Conservation (phyloP, 1,140 invertebrate genomes). For the Pachypeltis micranthus region DNA sequence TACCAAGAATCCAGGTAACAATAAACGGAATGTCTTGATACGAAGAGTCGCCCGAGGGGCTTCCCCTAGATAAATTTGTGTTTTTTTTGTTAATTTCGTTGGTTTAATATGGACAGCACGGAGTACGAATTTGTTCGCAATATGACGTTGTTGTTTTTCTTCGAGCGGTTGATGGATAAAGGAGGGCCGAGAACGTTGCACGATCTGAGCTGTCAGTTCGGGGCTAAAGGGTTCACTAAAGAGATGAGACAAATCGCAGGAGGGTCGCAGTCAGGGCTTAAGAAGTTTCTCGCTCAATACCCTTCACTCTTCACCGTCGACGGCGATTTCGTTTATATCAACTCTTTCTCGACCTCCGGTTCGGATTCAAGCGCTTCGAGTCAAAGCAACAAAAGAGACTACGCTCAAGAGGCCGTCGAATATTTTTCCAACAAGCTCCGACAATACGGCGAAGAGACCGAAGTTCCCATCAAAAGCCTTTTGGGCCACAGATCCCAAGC, state of each 20-base stretch:
- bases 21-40: constrained; percentile 16
- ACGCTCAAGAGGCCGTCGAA: constrained; percentile 83
- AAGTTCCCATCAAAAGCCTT: constrained; percentile 86
- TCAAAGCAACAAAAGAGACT: constrained; percentile 55
- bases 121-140: constrained; percentile 88
- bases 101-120: constrained; percentile 64
- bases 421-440: constrained; percentile 86
- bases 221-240: constrained; percentile 89
- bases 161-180: constrained; percentile 88
- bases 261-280: constrained; percentile 82
- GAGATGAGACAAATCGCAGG: constrained; percentile 92
- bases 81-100: neutral
- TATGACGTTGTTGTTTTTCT: constrained; percentile 88
- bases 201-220: constrained; percentile 92
- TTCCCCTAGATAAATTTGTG: neutral
- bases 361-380: constrained; percentile 33
- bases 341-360: constrained; percentile 48
- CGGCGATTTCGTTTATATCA: constrained; percentile 82
- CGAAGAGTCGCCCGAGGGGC: neutral
- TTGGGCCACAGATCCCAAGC: constrained; percentile 87
- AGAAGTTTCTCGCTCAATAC: constrained; percentile 82
- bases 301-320: constrained; percentile 83
- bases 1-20: constrained; percentile 13
- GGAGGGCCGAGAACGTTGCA: constrained; percentile 85
- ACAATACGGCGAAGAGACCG: constrained; percentile 76